Base-by-base conservation (phyloP, 53 echinoderm and acorn worm species). In the Patiria pectinifera region DNA sequence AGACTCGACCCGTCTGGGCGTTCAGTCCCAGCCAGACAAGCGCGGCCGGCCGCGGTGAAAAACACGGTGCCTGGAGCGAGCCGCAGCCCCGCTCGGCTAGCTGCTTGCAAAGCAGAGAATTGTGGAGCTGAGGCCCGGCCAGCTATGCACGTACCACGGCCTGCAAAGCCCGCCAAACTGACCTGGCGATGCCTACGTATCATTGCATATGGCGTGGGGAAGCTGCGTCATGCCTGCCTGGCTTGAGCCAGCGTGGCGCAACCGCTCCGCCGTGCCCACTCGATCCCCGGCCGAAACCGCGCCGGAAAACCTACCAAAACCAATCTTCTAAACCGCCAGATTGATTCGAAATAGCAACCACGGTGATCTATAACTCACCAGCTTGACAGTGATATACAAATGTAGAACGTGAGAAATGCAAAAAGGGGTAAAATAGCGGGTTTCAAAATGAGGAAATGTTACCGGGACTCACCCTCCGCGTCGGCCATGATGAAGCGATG, bases 401-500 rank as follows among this genome's bases (percentile, higher is more conserved):
- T 2, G 62, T 4, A 69, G 14, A 13, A 25, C 11, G 5, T 13
- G 78, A 24, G 6, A 62, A 48, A 69, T 8, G 24, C 6, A 75
- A 12, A 63, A 92, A 75, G 45, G 62, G 78, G 92, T 61, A n/a
- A 62, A 92, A 78, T 48, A 24, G 47, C 46, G 59, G 76, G 61
- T 60, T 76, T 78, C 19, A 85, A 85, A 92, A 86, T 11, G 77
- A 79, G 66, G 80, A 92, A 92, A 92, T 78, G 63, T 78, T 48
- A 92, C 85, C 89, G 78, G 86, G 85, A 92, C 92, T 86, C 62
- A 92, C 92, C 92, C 71, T 92, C 92, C 62, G 78, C 59, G 85
- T 92, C 92, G 58, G 92, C 92, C 92, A 92, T 92, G 85, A 85
- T 92, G 61, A 66, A 86, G 92, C 92, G 85, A 92, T 92, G 85